These are phyloP conservation scores for Ranitomeya imitator DNA, from an alignment of 2,113 vertebrate species.

Conservation along the genomic window DNA sequence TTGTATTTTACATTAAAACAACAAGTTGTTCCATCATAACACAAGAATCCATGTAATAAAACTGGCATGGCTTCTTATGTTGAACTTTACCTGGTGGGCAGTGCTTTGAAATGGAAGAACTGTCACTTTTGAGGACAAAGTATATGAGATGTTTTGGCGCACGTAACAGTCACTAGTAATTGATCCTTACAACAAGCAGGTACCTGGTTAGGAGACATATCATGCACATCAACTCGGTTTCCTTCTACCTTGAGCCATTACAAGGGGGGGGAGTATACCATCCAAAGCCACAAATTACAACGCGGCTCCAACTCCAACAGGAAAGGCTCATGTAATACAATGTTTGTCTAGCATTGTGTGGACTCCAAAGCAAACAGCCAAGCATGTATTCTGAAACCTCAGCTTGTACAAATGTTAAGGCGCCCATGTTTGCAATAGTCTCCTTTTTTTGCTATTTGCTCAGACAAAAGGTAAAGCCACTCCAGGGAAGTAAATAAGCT, in stretches of 20 bases:
- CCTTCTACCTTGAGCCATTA: slow-evolving; percentile 55
- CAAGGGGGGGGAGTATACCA: not conserved
- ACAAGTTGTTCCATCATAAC: not conserved
- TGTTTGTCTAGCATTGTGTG: slow-evolving; percentile 55
- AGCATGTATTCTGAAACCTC: slow-evolving; percentile 58
- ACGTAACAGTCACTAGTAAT: slow-evolving; percentile 63
- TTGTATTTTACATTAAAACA: not conserved
- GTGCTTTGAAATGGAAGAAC: not conserved
- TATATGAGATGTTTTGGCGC: slow-evolving; percentile 15
- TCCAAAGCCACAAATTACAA: not conserved
- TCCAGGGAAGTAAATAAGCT: slow-evolving; percentile 60
- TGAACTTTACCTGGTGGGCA: not conserved
- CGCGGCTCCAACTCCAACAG: slow-evolving; percentile 48
- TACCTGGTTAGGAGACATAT: slow-evolving; percentile 74
- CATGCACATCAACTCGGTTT: slow-evolving; percentile 61
- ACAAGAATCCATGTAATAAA: not conserved
- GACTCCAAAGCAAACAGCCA: slow-evolving; percentile 64
- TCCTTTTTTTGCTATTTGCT: slow-evolving; percentile 63
- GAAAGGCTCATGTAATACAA: slow-evolving; percentile 54
- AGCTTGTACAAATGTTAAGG: slow-evolving; percentile 63
- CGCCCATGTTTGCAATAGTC: slow-evolving; percentile 63
- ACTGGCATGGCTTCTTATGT: not conserved
- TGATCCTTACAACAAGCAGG: slow-evolving; percentile 66
- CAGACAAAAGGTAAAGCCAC: slow-evolving; percentile 64
- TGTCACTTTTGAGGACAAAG: not conserved